Base-by-base conservation (phyloP, 2,113 vertebrate species). In the Dromaius novaehollandiae region DNA sequence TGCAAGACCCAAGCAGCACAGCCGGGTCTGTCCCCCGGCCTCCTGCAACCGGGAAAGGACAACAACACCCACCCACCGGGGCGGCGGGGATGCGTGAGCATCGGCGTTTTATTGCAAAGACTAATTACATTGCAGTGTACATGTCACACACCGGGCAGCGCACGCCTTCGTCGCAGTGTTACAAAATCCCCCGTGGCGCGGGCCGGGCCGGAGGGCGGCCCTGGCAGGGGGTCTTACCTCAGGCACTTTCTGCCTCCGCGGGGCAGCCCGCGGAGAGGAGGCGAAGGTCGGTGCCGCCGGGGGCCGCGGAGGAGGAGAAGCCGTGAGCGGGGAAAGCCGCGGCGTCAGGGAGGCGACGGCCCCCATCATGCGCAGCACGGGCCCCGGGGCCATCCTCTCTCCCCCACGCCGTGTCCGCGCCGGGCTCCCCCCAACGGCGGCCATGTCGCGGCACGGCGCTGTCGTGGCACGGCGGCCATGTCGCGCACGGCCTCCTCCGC, bases 91-190 rank as follows among this genome's bases (percentile, higher is more conserved):
- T 4, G 0, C 82, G 70, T 90, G 86, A 96, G 90, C 87, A 75
- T 96, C 86, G 65, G 88, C 89, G 92, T 98, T 97, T 98, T 98
- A 98, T 97, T 98, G 96, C 97, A 98, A 98, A 98, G 94, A 97
- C 96, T 98, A 97, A 78, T 97, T 97, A 97, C 97, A 97, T 92
- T 95, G 94, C 95, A 96, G 96, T 98, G 89, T 97, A 97, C 97
- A 97, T 88, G 95, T 96, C 95, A 96, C 97, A 95, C 97, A 97
- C 96, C 3, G 7, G 63, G 93, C 87, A 90, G 97, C 95, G 97
- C 97, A 96, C 93, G 92, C 97, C 97, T 98, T 97, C 96, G 96
- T 89, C 95, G 97, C 95, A 97, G 96, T 95, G 92, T 96, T 98
- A 98, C 97, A 98, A 98, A 98, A 98, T 90, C 28, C 55, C 55